phyloP scores from a whole-genome alignment of 2,888 invertebrate genomes.

The Acrobasis suavella region DNA sequence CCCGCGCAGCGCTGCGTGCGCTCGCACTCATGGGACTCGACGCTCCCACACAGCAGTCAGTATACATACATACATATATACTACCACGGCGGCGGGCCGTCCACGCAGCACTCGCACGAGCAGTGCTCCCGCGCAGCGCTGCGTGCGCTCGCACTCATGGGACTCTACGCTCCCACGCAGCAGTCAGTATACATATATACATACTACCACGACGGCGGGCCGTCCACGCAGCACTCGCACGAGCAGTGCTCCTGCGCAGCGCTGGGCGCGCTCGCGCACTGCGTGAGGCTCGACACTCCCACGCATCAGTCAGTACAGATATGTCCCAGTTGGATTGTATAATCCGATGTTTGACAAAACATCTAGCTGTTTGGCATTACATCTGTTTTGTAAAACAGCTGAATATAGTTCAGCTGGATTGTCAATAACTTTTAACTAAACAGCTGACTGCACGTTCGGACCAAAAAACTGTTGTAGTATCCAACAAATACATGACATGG shows the following conservation, averaged over 20 bases:
- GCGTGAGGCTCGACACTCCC: constrained; percentile 92
- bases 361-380: too few relatives aligned
- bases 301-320: constrained; percentile 87
- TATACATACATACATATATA: too few relatives aligned
- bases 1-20: constrained; percentile 80
- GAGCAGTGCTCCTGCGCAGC: constrained; percentile 25
- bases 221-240: constrained; percentile 88
- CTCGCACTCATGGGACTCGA: constrained; percentile 90
- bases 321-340: too few relatives aligned
- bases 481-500: too few relatives aligned
- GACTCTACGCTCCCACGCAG: constrained; percentile 91
- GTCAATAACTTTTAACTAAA: too few relatives aligned
- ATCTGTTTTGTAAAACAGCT: too few relatives aligned
- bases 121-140: constrained; percentile 54
- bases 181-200: constrained; percentile 87
- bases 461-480: too few relatives aligned
- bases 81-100: constrained; percentile 96
- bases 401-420: too few relatives aligned
- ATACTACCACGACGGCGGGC: constrained; percentile 97
- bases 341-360: too few relatives aligned
- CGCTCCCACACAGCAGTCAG: constrained; percentile 90
- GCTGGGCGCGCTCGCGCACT: constrained; percentile 90
- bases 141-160: constrained; percentile 89
- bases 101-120: constrained; percentile 85
- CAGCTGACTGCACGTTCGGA: too few relatives aligned